phyloP scores from a whole-genome alignment of 2,888 invertebrate species.

The Abscondita cerata region DNA sequence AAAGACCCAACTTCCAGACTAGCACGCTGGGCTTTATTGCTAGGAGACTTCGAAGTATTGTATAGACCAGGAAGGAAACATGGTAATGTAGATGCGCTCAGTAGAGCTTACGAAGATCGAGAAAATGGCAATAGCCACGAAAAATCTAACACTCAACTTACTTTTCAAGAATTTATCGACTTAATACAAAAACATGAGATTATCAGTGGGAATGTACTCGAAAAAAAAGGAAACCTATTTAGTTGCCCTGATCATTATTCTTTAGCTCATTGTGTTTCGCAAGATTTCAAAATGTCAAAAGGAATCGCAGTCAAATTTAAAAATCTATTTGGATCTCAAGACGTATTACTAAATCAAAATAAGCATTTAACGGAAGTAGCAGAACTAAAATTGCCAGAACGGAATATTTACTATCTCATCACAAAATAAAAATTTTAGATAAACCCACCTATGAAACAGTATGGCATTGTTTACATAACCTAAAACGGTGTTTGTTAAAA shows the following conservation, averaged over 20 bases:
- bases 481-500: constrained; percentile 47
- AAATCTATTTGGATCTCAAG: too few species aligned
- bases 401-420: constrained; percentile 62
- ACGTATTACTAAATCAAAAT: constrained; percentile 40
- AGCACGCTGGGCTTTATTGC: not conserved
- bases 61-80: constrained; percentile 1
- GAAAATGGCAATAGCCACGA: not conserved
- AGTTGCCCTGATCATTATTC: too few species aligned
- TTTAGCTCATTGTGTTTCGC: constrained; percentile 59
- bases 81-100: not conserved
- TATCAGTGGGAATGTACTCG: not conserved
- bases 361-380: constrained; percentile 53
- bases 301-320: too few species aligned
- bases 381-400: constrained; percentile 51
- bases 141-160: not conserved
- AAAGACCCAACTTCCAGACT: not conserved
- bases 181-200: not conserved
- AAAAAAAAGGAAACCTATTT: constrained; percentile 58
- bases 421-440: constrained; percentile 61
- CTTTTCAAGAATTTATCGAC: not conserved
- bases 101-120: not conserved
- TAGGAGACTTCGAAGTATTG: constrained; percentile 2
- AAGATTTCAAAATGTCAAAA: too few species aligned
- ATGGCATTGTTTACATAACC: constrained; percentile 47
- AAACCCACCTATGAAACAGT: constrained; percentile 58